These are phyloP conservation scores for Sylvilagus bachmani DNA, from an alignment of 2,113 vertebrate genomes.

Conservation along the genomic window DNA sequence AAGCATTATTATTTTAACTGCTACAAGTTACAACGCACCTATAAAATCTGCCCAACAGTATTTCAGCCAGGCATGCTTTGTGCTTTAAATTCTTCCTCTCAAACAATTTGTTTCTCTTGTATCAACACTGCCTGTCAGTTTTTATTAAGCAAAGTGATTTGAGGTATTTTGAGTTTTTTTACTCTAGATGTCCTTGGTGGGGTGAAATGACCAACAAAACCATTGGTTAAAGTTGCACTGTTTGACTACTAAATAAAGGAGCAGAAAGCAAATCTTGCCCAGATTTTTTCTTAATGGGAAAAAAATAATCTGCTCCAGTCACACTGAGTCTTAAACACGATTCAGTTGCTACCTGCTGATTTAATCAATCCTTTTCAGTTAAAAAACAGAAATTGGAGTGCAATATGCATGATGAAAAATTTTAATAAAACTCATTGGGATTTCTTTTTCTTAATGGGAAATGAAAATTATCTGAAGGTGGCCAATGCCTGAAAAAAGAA, in stretches of 20 bases:
- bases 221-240: conserved; percentile 65
- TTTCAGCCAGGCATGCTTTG: conserved; percentile 69
- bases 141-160: conserved; percentile 88
- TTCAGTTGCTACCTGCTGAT: conserved; percentile 88
- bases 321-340: conserved; percentile 88
- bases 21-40: conserved; percentile 83
- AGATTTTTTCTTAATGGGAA: conserved; percentile 43
- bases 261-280: conserved; percentile 77
- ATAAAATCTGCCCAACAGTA: conserved; percentile 79
- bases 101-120: conserved; percentile 74
- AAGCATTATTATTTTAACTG: conserved; percentile 86
- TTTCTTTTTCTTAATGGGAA: conserved; percentile 84
- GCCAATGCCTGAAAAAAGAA: conserved; percentile 54
- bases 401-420: conserved; percentile 87
- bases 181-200: conserved; percentile 80
- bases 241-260: conserved; percentile 74
- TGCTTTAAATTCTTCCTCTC: conserved; percentile 75
- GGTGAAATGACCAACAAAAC: conserved; percentile 78
- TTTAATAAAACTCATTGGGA: conserved; percentile 88
- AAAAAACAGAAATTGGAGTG: conserved; percentile 86
- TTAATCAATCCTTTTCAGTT: conserved; percentile 88
- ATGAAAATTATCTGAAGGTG: conserved; percentile 80
- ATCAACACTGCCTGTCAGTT: conserved; percentile 85
- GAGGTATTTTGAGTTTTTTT: conserved; percentile 76
- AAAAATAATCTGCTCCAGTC: conserved; percentile 86